Base-by-base conservation (phyloP, 1,140 invertebrate species). In the Leptoteleia sp. region DNA sequence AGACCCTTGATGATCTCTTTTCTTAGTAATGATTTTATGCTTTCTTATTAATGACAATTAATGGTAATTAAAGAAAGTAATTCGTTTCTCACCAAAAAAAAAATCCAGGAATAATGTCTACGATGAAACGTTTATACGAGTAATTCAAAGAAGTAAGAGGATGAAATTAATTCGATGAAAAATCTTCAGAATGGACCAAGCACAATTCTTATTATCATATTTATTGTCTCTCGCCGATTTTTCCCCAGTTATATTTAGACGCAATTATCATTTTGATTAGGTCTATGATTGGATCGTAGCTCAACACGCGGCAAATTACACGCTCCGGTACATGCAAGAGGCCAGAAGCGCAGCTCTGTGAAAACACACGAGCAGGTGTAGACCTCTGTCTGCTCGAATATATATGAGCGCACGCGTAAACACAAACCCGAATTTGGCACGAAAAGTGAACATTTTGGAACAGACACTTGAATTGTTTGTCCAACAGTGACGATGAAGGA, bases 201-300 rank as follows among this genome's bases (percentile, higher is more conserved):
- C n/a, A n/a, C n/a, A n/a, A n/a, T n/a, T n/a, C n/a, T n/a, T n/a
- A n/a, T n/a, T n/a, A n/a, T n/a, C n/a, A n/a, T n/a, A n/a, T n/a
- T n/a, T n/a, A n/a, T n/a, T n/a, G n/a, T n/a, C n/a, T n/a, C n/a
- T n/a, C n/a, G n/a, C n/a, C n/a, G n/a, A n/a, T n/a, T n/a, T 55
- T 19, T 19, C 22, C 3, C n/a, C 4, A 7, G 7, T 3, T 6
- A 7, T 3, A 38, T 4, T 40, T 72, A 67, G 5, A 45, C 19
- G 54, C 67, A 55, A 80, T 80, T 76, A 80, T 80, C 57, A 80
- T 80, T 76, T 65, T 76, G 77, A 80, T 80, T 80, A 80, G 67
- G 15, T 80, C 71, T 70, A 73, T 55, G 68, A 79, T 79, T 73
- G 76, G 76, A 73, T 65, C 59, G 55, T 71, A 68, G 65, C 67